These are phyloP conservation scores for Zoanthus solanderi DNA, from an alignment of 92 coral and sea anemone genomes.

Conservation along the genomic window DNA sequence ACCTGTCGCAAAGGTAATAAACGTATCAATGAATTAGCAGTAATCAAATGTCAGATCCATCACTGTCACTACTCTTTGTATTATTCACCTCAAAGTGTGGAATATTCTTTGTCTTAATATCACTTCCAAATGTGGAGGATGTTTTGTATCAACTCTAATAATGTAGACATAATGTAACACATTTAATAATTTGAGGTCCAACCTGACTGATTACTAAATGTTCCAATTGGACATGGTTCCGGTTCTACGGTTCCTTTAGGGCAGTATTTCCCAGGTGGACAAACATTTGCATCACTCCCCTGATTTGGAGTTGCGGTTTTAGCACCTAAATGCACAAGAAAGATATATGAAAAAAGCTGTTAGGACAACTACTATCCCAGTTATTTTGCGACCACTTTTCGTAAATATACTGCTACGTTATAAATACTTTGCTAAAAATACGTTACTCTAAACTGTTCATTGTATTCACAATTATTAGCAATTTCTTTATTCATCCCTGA, in stretches of 20 bases:
- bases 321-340: slow-evolving; percentile 70
- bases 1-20: slow-evolving; percentile 56
- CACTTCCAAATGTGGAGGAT: background rate
- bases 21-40: background rate
- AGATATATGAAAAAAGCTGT: background rate
- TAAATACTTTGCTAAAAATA: too few relatives aligned
- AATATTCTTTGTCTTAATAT: too few relatives aligned
- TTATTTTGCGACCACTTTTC: background rate
- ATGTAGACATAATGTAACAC: background rate
- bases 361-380: background rate
- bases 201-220: slow-evolving; percentile 90
- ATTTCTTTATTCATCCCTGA: too few relatives aligned
- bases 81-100: too few relatives aligned
- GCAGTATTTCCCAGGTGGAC: slow-evolving; percentile 86
- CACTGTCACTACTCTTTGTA: too few relatives aligned
- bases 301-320: slow-evolving; percentile 89
- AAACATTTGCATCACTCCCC: slow-evolving; percentile 81
- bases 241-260: slow-evolving; percentile 86
- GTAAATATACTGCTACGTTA: too few relatives aligned
- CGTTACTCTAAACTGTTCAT: too few relatives aligned
- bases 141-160: background rate
- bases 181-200: background rate
- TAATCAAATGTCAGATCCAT: too few relatives aligned
- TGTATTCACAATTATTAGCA: too few relatives aligned
- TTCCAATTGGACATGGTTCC: slow-evolving; percentile 87